Base-by-base conservation (phyloP, 2,113 vertebrate genomes). In the Protobothrops flavoviridis region DNA sequence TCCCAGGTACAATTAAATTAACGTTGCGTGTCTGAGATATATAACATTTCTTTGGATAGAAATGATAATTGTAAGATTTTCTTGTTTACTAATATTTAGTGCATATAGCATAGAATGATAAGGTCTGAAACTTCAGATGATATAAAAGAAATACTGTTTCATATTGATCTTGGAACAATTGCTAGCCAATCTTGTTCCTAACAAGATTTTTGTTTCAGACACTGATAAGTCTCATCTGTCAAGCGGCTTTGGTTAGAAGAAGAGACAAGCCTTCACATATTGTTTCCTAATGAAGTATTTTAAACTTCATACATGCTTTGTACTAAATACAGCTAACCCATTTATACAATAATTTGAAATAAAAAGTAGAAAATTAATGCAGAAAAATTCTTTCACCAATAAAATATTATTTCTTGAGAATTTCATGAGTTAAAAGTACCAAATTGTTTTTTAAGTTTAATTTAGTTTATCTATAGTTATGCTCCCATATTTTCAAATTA, bases 401-500 rank as follows among this genome's bases (percentile, higher is more conserved):
- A 43, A 88, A 55, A 53, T 57, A 29, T 26, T 61, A 61, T 64
- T 29, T 64, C 26, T 64, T 64, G 59, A 64, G 26, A 64, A 29
- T 64, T 39, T 57, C 23, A 55, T 9, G 39, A 15, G 0, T 86
- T 20, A 57, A 57, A 55, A 91, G 55, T 85, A 21, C 15, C 26
- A 43, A 55, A 85, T 55, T 85, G 56, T 20, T 91, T 85, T 85
- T 56, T 24, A 85, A 85, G n/a, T 43, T 85, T 24, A 85, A 91
- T 43, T 53, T 85, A n/a, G 43, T 85, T 26, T 55, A 74, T 29
- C 24, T 74, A 89, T 29, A 87, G 90, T 53, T 95, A 92, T 94
- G 92, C 48, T 91, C 90, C 48, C 50, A 74, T 45, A 33, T 91
- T 91, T 95, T 93, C 39, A 92, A 95, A 95, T 88, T 94, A 48